Evolutionary conservation across 2,113 vertebrate species (phyloP).

Genomic region (Equus przewalskii): DNA sequence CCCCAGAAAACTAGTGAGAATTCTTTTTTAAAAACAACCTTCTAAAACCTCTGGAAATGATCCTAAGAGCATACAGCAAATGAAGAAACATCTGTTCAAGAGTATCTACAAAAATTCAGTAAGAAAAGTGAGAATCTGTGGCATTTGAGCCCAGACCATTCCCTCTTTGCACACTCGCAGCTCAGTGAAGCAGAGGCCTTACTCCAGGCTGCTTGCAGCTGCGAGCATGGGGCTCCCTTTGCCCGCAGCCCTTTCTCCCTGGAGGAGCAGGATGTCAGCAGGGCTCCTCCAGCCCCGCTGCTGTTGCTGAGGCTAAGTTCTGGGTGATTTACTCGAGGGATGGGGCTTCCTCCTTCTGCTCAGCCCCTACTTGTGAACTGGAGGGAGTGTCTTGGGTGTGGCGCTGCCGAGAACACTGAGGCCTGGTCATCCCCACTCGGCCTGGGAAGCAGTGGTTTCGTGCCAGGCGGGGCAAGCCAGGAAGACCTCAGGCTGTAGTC

Average conservation of each 20-base stretch:
- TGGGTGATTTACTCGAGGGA: not conserved
- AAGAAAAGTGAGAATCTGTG: not conserved
- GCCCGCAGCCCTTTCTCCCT: not conserved
- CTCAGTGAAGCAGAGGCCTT: not conserved
- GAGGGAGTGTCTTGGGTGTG: not conserved
- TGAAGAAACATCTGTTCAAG: not conserved
- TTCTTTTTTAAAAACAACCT: not conserved
- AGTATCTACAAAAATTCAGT: not conserved
- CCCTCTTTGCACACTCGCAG: not conserved
- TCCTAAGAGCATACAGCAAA: not conserved
- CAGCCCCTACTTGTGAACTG: not conserved
- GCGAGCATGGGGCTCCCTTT: not conserved
- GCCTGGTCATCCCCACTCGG: rapidly evolving
- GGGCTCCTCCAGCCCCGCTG: not conserved
- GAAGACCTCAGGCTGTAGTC: not conserved
- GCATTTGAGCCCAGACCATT: not conserved
- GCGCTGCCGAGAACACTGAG: not conserved
- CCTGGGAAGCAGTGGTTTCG: too few species aligned
- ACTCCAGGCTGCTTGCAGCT: not conserved
- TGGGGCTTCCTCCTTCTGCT: not conserved
- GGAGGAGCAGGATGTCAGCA: not conserved
- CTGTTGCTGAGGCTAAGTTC: not conserved
- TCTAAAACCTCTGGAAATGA: not conserved
- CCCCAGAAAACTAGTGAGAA: not conserved
- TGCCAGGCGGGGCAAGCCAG: not conserved